Percentiles rank a stretch among this genome's conserved stretches.
These are phyloP conservation scores for Heterotilapia buettikoferi DNA, from an alignment of 2,113 vertebrate genomes.

Conservation along the genomic window DNA sequence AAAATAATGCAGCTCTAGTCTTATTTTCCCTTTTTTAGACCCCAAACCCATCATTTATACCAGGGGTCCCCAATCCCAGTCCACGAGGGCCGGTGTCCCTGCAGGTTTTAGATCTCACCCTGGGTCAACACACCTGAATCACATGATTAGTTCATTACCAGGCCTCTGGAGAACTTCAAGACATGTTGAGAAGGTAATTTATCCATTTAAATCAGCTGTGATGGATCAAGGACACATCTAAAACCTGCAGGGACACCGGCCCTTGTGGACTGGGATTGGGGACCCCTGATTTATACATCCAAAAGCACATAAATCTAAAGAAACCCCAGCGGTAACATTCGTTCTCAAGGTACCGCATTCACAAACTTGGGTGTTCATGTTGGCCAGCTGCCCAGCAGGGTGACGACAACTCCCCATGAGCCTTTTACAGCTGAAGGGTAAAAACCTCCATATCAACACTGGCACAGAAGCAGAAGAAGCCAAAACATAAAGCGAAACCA, in stretches of 20 bases:
- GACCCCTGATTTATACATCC: neutral
- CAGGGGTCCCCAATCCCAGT: no score
- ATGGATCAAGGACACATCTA: no score
- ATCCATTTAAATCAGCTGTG: no score
- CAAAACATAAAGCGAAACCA: neutral
- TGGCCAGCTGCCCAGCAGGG: neutral
- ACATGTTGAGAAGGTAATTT: no score
- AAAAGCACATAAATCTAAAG: neutral
- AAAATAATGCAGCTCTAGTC: neutral
- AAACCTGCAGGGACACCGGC: no score
- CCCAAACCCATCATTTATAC: neutral
- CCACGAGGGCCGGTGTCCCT: no score
- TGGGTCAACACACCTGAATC: no score
- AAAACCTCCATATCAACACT: neutral
- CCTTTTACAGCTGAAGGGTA: neutral
- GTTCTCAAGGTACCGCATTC: neutral
- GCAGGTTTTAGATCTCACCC: no score
- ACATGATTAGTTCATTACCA: no score
- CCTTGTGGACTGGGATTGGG: no score
- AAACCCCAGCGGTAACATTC: neutral
- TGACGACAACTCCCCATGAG: neutral
- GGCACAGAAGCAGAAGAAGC: neutral
- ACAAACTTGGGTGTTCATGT: neutral
- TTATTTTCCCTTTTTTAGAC: neutral
- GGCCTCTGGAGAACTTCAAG: no score